Conservation (phyloP, 2,113 vertebrate genomes). For the Pelecanoides urinatrix region DNA sequence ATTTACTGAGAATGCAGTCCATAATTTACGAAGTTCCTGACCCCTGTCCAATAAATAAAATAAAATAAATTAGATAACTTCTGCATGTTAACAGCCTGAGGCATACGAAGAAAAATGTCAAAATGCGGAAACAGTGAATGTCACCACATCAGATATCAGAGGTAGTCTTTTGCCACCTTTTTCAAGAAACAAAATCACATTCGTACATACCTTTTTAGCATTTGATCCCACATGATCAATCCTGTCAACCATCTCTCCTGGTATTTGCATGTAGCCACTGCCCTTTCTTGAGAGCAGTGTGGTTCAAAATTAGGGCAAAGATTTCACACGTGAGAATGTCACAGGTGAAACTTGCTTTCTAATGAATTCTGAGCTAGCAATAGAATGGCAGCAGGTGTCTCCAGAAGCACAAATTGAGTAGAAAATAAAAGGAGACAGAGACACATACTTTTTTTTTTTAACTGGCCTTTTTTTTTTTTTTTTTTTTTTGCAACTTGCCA, state of each 20-base stretch:
- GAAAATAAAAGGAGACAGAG: neutral
- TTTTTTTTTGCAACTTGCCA: neutral
- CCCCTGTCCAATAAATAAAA: slow-evolving; percentile 48
- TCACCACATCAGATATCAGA: neutral
- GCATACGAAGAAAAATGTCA: neutral
- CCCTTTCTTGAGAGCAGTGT: neutral
- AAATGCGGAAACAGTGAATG: neutral
- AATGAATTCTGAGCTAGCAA: neutral
- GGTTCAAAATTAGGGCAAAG: neutral
- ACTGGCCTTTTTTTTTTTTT: neutral
- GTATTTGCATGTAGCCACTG: neutral
- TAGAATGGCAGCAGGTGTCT: neutral
- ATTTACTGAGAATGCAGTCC: slow-evolving; percentile 57
- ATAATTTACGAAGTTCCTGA: slow-evolving; percentile 55
- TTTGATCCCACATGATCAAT: neutral
- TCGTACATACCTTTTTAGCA: neutral
- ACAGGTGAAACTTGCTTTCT: neutral
- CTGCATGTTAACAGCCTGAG: neutral
- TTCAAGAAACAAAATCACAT: neutral
- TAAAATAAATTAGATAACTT: slow-evolving; percentile 10
- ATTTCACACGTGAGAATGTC: neutral
- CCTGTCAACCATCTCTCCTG: neutral
- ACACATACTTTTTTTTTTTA: neutral
- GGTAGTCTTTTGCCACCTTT: neutral
- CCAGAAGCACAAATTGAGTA: neutral